These are phyloP conservation scores for Caenorhabditis afra DNA, from an alignment of 2,888 invertebrate genomes.

Conservation along the genomic window DNA sequence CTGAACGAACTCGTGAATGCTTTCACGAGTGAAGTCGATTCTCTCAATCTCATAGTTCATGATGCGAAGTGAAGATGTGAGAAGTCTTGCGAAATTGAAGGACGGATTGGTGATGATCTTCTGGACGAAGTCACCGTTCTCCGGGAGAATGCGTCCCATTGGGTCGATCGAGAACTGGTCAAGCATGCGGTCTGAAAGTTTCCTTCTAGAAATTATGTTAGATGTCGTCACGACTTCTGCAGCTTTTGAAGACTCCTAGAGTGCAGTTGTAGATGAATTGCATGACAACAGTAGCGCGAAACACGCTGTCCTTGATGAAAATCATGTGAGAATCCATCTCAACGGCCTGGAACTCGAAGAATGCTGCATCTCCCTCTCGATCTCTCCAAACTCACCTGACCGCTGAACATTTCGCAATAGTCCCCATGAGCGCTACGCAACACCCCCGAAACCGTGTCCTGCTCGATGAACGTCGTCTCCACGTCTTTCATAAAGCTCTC, in stretches of 20 bases:
- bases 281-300: conserved; percentile 33
- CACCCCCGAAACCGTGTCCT: conserved; percentile 31
- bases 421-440: conserved; percentile 26
- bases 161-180: conserved; percentile 22
- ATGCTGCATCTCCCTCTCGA: not conserved
- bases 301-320: conserved; percentile 27
- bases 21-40: conserved; percentile 15
- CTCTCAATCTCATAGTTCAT: conserved; percentile 23
- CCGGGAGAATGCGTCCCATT: conserved; percentile 20
- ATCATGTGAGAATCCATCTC: conserved; percentile 42
- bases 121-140: conserved; percentile 33
- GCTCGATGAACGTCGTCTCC: conserved; percentile 24
- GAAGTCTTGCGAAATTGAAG: conserved; percentile 16
- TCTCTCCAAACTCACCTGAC: conserved; percentile 17
- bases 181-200: conserved; percentile 19
- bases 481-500: conserved; percentile 21
- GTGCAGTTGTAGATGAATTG: conserved; percentile 38
- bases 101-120: conserved; percentile 30
- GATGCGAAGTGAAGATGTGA: conserved; percentile 20
- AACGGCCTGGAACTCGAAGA: conserved; percentile 13
- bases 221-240: conserved; percentile 7
- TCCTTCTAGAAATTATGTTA: not conserved
- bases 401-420: conserved; percentile 39
- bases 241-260: conserved; percentile 18
- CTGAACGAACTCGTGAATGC: conserved; percentile 29